Conservation (phyloP, 2,797 vertebrate genomes). For the Hyperoplus immaculatus region DNA sequence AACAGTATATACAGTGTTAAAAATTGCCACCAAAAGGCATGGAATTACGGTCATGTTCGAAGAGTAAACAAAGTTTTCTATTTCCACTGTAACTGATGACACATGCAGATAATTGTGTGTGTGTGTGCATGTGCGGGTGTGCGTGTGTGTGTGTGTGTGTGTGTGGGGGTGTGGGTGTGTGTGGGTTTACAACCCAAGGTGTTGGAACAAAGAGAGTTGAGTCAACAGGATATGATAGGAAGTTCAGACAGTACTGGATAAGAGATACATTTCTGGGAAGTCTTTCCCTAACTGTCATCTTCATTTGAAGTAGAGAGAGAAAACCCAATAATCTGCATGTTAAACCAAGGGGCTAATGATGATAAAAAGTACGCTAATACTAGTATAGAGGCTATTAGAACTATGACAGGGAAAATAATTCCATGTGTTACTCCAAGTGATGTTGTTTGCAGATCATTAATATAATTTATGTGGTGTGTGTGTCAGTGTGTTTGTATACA, state of each 20-base stretch:
- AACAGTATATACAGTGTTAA: neutral
- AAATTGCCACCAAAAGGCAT: constrained; percentile 30
- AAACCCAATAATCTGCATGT: constrained; percentile 13
- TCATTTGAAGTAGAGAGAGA: constrained; percentile 38
- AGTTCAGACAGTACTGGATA: constrained; percentile 90
- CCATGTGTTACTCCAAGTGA: neutral
- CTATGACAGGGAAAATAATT: neutral
- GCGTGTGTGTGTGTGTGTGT: constrained; percentile 71
- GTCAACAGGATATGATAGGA: constrained; percentile 97
- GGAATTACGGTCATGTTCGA: constrained; percentile 59
- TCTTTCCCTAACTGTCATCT: constrained; percentile 78
- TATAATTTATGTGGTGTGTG: neutral
- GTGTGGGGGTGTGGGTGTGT: constrained; percentile 48
- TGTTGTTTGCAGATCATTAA: neutral
- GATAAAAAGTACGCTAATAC: neutral
- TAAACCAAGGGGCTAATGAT: neutral
- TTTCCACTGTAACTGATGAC: constrained; percentile 79
- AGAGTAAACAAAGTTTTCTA: constrained; percentile 70
- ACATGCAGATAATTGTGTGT: constrained; percentile 71
- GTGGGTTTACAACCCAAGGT: constrained; percentile 77
- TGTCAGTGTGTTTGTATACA: neutral
- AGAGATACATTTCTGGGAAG: constrained; percentile 88
- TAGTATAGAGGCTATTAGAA: neutral
- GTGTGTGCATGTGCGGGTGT: constrained; percentile 72
- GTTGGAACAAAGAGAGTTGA: constrained; percentile 93